phyloP scores from a whole-genome alignment of 2,797 vertebrate species.

The Fringilla coelebs region DNA sequence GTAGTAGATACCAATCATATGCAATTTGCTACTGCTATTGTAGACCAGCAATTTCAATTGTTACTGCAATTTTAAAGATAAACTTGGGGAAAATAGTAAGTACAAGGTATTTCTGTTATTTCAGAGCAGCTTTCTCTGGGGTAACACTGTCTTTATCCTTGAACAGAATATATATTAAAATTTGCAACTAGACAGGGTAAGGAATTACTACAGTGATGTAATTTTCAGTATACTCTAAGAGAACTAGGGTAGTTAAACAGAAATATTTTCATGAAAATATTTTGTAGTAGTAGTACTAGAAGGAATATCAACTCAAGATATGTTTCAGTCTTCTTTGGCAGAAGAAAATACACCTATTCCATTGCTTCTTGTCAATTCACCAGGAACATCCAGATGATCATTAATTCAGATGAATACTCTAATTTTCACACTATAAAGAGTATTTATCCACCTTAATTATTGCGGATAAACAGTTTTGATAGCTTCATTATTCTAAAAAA shows the following conservation, averaged over 20 bases:
- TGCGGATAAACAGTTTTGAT: neutral
- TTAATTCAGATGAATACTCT: neutral
- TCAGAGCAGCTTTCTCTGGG: neutral
- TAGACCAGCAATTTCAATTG: neutral
- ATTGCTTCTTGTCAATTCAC: neutral
- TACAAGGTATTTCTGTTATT: neutral
- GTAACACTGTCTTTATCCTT: neutral
- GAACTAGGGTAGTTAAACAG: neutral
- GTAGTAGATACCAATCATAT: neutral
- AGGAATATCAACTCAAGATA: neutral
- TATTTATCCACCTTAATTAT: neutral
- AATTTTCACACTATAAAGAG: neutral
- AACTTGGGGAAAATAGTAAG: neutral
- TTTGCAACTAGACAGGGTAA: neutral
- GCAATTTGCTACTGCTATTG: neutral
- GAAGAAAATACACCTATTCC: neutral
- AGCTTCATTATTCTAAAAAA: neutral
- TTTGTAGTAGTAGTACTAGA: neutral
- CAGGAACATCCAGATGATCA: neutral
- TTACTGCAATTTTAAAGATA: neutral
- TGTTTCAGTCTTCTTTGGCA: neutral
- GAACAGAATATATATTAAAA: neutral
- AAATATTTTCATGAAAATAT: neutral
- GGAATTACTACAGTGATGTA: neutral
- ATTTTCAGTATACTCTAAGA: neutral